A percentile compares a stretch with the other conserved stretches of the same genome.
Conservation (phyloP, 2,113 vertebrate species). For the Tyrannus savana region DNA sequence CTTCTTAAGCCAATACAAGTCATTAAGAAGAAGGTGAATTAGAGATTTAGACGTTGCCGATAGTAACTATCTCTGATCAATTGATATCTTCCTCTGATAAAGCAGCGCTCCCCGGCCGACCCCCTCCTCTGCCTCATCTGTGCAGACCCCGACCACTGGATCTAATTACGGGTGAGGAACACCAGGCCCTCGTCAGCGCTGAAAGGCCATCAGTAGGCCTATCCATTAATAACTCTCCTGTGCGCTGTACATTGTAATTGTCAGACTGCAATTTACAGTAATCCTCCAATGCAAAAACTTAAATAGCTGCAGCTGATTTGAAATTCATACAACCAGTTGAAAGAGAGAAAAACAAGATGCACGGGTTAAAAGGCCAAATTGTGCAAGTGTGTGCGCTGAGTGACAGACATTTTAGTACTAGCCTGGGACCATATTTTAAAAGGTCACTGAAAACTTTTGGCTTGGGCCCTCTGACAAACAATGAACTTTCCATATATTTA, state of each 20-base stretch:
- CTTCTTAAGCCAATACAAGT: slow-evolving; percentile 84
- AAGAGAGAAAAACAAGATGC: slow-evolving; percentile 87
- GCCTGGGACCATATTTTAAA: slow-evolving; percentile 85
- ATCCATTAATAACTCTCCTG: slow-evolving; percentile 87
- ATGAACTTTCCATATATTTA: slow-evolving; percentile 90
- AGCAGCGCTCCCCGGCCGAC: slow-evolving; percentile 37
- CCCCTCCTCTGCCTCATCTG: slow-evolving; percentile 39
- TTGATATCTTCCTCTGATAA: slow-evolving; percentile 83
- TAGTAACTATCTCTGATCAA: slow-evolving; percentile 81
- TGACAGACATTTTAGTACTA: slow-evolving; percentile 91
- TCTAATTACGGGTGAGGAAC: slow-evolving; percentile 87
- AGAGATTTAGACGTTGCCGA: slow-evolving; percentile 75
- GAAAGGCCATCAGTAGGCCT: slow-evolving; percentile 87
- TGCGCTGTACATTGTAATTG: slow-evolving; percentile 90
- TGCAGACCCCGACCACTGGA: slow-evolving; percentile 78
- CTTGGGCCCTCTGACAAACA: slow-evolving; percentile 86
- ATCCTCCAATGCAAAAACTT: slow-evolving; percentile 82
- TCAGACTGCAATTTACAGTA: slow-evolving; percentile 89
- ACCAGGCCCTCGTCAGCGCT: slow-evolving; percentile 78
- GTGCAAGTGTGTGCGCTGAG: slow-evolving; percentile 85
- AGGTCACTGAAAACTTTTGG: slow-evolving; percentile 89
- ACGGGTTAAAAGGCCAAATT: slow-evolving; percentile 81
- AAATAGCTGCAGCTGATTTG: slow-evolving; percentile 84
- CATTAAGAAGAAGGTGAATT: slow-evolving; percentile 79
- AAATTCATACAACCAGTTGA: slow-evolving; percentile 83